Base-by-base conservation (phyloP, 1,140 invertebrate genomes). In the Thalassaphorura encarpata region DNA sequence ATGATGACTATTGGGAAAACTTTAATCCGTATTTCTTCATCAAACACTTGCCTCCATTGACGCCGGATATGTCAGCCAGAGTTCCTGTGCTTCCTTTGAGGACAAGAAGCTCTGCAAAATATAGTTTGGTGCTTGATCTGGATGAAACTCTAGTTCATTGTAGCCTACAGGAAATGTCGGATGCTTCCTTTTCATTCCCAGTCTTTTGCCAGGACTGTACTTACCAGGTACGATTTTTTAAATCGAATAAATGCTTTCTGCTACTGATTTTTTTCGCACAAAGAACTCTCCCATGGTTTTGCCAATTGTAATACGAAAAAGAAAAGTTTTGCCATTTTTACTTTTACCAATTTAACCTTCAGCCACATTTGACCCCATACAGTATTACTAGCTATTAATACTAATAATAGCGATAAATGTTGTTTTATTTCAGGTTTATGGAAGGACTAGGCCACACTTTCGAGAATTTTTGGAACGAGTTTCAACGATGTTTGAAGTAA, bases 141-240 rank as follows among this genome's bases (percentile, higher is more conserved):
- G 93, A 97, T 75, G 93, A 97, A 75, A 97, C 93, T 0, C 69
- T 97, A 55, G 93, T 97, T 1, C 93, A 97, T 69, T 97, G 93
- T 71, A 93, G 89, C 68, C 75, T 97, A 13, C 87, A 89, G 67
- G 88, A 95, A 74, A 71, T 97, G 45, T 82, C 87, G 1, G 91
- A 95, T 73, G 90, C 92, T 1, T 84, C 86, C 53, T 91, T 97
- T 71, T 83, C 86, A 63, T 96, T 97, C 74, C 90, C 91, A 13
- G 92, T 97, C 23, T 78, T 89, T 33, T 96, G 96, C 73, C 90
- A 96, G 74, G 88, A 93, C 67, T 82, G 83, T 51, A 81, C 83
- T 31, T 92, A 93, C 69, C 83, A 85, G 66, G 63, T 65, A 53
- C 47, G 31, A 49, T 5, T 36, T 39, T 33, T 11, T 46, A 8